Percentiles rank a stretch among this genome's conserved stretches.
Evolutionary conservation across 2,888 invertebrate species (phyloP).

Genomic region (Drosophila phalerata): DNA sequence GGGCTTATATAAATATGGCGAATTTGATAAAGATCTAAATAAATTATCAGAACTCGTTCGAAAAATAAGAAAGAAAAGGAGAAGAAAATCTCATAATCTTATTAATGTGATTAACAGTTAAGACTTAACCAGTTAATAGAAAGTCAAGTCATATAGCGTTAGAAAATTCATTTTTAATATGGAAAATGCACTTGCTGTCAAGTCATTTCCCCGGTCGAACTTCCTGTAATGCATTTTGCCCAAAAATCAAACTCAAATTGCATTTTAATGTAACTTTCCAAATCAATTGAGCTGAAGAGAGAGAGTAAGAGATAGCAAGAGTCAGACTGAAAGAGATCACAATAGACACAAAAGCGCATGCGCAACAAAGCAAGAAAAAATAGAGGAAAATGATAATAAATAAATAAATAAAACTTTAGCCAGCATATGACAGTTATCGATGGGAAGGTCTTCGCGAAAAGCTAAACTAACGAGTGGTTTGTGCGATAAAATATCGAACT

Average conservation of each 20-base stretch:
- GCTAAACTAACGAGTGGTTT: constrained; percentile 67
- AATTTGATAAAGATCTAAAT: constrained; percentile 1
- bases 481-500: constrained; percentile 77
- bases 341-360: constrained; percentile 13
- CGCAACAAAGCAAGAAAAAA: constrained; percentile 9
- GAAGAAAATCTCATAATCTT: constrained; percentile 17
- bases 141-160: constrained; percentile 43
- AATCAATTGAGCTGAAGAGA: constrained; percentile 64
- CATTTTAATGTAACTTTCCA: constrained; percentile 81
- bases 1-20: constrained; percentile 4
- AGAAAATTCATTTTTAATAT: constrained; percentile 19
- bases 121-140: constrained; percentile 10
- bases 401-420: constrained; percentile 68
- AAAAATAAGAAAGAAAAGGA: background rate
- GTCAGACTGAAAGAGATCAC: background rate
- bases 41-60: constrained; percentile 22
- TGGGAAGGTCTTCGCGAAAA: constrained; percentile 55
- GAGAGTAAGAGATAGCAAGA: background rate
- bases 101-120: constrained; percentile 44
- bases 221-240: constrained; percentile 43
- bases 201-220: constrained; percentile 53
- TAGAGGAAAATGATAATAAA: constrained; percentile 44
- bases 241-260: constrained; percentile 59
- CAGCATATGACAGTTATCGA: constrained; percentile 77
- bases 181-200: constrained; percentile 46